Evolutionary conservation across 2,888 invertebrate species (phyloP).

Genomic region (Trichacis sp.): DNA sequence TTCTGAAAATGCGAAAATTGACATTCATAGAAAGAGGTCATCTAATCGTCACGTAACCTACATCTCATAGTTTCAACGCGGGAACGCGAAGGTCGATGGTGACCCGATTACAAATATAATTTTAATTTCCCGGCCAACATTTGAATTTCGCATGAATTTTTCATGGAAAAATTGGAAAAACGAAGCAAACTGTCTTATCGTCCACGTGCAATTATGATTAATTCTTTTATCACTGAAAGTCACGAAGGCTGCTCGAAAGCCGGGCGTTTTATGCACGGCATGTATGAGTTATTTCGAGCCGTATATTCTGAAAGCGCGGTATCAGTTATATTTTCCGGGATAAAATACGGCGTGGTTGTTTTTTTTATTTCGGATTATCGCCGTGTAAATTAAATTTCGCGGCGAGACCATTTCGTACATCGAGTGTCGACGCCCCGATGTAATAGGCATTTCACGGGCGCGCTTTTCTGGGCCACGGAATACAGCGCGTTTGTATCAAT

Average conservation of each 20-base stretch:
- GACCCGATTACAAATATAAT: too few species aligned
- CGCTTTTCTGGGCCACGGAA: too few species aligned
- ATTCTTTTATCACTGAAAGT: constrained; percentile 30
- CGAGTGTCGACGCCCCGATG: constrained; percentile 38
- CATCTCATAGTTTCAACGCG: too few species aligned
- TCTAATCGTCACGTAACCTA: too few species aligned
- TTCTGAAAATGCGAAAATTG: too few species aligned
- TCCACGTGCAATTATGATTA: constrained; percentile 26
- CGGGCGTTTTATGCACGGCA: constrained; percentile 16
- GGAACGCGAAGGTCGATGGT: too few species aligned
- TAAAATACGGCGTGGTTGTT: background rate
- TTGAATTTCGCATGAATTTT: constrained; percentile 1
- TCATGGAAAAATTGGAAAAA: constrained; percentile 19
- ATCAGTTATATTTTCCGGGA: background rate
- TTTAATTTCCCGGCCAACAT: background rate
- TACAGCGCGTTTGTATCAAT: constrained; percentile 60
- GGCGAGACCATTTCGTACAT: constrained; percentile 14
- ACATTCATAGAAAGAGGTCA: too few species aligned
- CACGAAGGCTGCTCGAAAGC: constrained; percentile 30
- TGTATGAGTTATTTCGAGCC: constrained; percentile 17
- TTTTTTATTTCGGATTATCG: background rate
- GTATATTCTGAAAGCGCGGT: background rate
- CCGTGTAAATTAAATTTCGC: constrained; percentile 7
- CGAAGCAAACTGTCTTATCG: constrained; percentile 30
- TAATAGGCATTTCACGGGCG: too few species aligned